Percentiles rank a stretch among this genome's conserved stretches.
These are phyloP conservation scores for Calyptomena viridis DNA, from an alignment of 2,113 vertebrate species.

Conservation along the genomic window DNA sequence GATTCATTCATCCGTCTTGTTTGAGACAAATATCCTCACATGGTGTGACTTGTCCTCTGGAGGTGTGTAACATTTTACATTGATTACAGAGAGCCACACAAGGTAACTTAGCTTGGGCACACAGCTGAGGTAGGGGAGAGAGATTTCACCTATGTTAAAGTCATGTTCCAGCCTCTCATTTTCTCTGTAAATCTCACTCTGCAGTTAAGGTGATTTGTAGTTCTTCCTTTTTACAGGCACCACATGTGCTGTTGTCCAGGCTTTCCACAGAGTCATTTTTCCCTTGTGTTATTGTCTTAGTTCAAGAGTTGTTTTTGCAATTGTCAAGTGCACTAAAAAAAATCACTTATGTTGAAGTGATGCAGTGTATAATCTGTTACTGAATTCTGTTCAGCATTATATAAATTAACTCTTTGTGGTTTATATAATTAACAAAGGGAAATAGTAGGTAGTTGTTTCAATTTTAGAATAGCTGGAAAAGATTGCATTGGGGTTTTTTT, in stretches of 20 bases:
- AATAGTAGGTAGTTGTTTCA: background rate
- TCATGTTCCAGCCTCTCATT: background rate
- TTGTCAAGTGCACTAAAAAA: background rate
- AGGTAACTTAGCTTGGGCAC: background rate
- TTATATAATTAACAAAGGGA: background rate
- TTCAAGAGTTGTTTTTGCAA: background rate
- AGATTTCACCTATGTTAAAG: background rate
- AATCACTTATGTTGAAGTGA: background rate
- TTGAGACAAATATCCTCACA: background rate
- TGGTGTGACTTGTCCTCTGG: background rate
- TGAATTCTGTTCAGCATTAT: background rate
- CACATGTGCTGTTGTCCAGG: background rate
- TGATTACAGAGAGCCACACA: background rate
- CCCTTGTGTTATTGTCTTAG: background rate
- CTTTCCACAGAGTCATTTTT: background rate
- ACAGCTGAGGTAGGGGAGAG: background rate
- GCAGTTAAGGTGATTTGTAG: background rate
- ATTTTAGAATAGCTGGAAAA: background rate
- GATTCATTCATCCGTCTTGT: conserved; percentile 27
- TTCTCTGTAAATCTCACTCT: background rate
- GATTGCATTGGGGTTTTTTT: background rate
- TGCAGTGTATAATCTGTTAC: background rate
- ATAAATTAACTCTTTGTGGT: background rate
- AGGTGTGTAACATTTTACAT: background rate
- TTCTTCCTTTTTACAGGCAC: background rate